These are phyloP conservation scores for Pachycephus smyrnensis DNA, from an alignment of 2,888 invertebrate genomes.

Conservation along the genomic window DNA sequence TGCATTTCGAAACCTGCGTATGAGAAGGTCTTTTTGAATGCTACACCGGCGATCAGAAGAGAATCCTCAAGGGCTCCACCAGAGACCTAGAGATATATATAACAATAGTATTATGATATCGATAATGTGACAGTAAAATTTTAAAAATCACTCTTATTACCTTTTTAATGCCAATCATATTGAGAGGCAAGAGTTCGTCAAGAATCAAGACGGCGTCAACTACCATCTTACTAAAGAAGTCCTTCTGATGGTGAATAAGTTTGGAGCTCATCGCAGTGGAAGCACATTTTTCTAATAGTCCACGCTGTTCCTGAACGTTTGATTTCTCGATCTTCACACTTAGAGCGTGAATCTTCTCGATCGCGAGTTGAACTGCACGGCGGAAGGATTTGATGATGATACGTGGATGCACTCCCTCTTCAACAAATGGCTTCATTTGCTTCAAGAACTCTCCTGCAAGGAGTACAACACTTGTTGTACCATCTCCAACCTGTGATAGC, in stretches of 20 bases:
- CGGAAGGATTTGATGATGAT: slow-evolving; percentile 91
- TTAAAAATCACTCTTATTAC: slow-evolving; percentile 65
- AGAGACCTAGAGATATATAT: slow-evolving; percentile 65
- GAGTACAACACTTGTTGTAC: slow-evolving; percentile 97
- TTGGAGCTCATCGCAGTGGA: slow-evolving; percentile 97
- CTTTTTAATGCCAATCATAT: slow-evolving; percentile 99
- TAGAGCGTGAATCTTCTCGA: slow-evolving; percentile 85
- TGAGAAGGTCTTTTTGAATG: slow-evolving; percentile 99
- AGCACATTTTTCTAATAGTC: slow-evolving; percentile 88
- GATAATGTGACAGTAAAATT: background rate
- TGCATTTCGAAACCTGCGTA: slow-evolving; percentile 99
- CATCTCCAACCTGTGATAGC: slow-evolving; percentile 88
- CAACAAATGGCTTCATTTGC: slow-evolving; percentile 93
- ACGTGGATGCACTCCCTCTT: slow-evolving; percentile 96
- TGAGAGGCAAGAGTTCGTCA: slow-evolving; percentile 91
- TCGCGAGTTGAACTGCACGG: slow-evolving; percentile 83
- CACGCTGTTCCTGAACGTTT: slow-evolving; percentile 73
- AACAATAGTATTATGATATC: background rate
- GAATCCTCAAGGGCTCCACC: slow-evolving; percentile 90
- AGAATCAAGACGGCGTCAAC: slow-evolving; percentile 95
- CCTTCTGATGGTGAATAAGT: slow-evolving; percentile 94
- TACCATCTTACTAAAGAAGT: slow-evolving; percentile 96
- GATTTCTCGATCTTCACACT: slow-evolving; percentile 83
- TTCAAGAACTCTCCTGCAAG: slow-evolving; percentile 96
- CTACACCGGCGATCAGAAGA: slow-evolving; percentile 90